Evolutionary conservation across 2,888 invertebrate species (phyloP).

Genomic region (Phengaris arion): DNA sequence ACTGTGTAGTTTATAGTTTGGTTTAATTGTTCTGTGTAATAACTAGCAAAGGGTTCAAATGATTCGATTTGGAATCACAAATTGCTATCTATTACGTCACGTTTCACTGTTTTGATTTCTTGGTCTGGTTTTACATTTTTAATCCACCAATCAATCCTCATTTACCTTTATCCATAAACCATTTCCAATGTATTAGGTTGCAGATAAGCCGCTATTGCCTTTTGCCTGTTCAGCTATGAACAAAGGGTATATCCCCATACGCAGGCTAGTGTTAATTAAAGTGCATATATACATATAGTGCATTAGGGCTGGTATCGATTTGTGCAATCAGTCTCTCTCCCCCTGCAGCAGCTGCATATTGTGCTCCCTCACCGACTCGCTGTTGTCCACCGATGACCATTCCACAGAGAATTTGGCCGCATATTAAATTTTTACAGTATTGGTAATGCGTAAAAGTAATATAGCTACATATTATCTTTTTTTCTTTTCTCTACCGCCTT

Average conservation of each 20-base stretch:
- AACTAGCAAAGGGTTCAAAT: not conserved
- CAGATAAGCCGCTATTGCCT: not conserved
- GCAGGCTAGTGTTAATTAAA: constrained; percentile 18
- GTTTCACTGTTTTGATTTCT: not conserved
- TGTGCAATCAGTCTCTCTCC: constrained; percentile 16
- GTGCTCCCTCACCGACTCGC: constrained; percentile 9
- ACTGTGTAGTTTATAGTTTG: not conserved
- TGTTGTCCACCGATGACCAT: constrained; percentile 15
- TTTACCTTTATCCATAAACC: not conserved
- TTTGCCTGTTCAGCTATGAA: constrained; percentile 9
- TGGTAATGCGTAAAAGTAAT: not conserved
- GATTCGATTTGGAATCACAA: not conserved
- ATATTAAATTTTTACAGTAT: not conserved
- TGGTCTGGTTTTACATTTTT: not conserved
- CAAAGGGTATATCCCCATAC: constrained; percentile 26
- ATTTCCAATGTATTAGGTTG: not conserved
- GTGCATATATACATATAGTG: constrained; percentile 10
- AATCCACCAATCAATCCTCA: not conserved
- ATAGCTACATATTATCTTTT: too few relatives aligned
- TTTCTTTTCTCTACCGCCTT: too few relatives aligned
- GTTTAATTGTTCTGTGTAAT: not conserved
- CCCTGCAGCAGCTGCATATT: constrained; percentile 15
- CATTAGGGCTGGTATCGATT: constrained; percentile 21
- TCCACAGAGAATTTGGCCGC: not conserved
- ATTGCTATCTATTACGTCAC: too few relatives aligned